Conservation (phyloP, 2,797 vertebrate species). For the Lagorchestes hirsutus region DNA sequence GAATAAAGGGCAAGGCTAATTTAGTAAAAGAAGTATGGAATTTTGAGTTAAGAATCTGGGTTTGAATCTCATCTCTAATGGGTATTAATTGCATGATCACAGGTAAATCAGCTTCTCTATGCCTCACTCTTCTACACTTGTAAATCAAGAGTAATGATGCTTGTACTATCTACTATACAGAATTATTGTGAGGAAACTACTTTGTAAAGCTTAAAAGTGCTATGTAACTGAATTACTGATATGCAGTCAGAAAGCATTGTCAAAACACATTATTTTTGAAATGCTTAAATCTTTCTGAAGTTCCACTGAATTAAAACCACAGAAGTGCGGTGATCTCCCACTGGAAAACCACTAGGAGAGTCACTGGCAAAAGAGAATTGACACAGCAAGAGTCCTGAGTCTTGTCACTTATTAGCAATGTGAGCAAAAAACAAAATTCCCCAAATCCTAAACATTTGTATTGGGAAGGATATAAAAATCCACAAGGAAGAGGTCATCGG, state of each 20-base stretch:
- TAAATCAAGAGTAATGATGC: neutral
- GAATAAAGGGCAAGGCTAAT: neutral
- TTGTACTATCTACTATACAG: neutral
- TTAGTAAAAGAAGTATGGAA: neutral
- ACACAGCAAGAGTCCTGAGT: too few relatives aligned
- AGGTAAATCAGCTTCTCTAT: neutral
- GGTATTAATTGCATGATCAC: neutral
- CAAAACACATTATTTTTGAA: neutral
- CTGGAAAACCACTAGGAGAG: too few relatives aligned
- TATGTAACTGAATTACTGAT: neutral
- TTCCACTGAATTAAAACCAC: neutral
- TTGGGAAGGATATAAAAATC: too few relatives aligned
- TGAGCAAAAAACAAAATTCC: too few relatives aligned
- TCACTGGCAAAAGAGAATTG: too few relatives aligned
- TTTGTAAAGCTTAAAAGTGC: neutral
- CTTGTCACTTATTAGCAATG: too few relatives aligned
- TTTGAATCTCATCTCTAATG: neutral
- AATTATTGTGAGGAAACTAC: neutral
- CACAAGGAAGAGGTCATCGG: too few relatives aligned
- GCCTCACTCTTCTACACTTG: neutral
- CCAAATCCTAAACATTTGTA: too few relatives aligned
- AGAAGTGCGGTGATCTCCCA: neutral
- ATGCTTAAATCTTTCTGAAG: neutral
- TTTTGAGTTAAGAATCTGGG: neutral
- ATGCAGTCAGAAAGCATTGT: neutral